Evolutionary conservation across 2,888 invertebrate species (phyloP).

Genomic region (Cantharis rufa): DNA sequence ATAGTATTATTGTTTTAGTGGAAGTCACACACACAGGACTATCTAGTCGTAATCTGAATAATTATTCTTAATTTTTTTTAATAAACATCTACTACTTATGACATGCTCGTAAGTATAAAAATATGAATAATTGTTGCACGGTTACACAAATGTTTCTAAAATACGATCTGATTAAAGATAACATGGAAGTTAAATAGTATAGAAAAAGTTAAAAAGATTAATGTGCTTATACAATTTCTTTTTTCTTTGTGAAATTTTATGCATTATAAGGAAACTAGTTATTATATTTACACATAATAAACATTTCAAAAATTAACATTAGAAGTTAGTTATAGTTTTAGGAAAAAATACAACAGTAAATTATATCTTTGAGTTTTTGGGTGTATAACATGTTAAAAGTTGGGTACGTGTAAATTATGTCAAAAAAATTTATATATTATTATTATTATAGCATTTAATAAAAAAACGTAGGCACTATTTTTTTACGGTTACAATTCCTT

Average conservation of each 20-base stretch:
- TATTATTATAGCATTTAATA: not conserved
- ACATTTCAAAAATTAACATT: not conserved
- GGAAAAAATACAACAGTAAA: not conserved
- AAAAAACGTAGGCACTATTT: not conserved
- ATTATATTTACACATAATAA: not conserved
- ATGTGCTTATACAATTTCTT: not conserved
- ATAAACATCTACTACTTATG: not conserved
- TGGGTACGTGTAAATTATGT: not conserved
- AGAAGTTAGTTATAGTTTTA: not conserved
- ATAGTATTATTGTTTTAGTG: not conserved
- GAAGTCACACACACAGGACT: not conserved
- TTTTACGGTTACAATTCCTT: not conserved
- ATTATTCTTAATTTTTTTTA: not conserved
- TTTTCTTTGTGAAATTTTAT: not conserved
- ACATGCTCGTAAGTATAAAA: not conserved
- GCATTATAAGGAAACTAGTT: not conserved
- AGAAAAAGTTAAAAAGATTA: not conserved
- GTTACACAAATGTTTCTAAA: not conserved
- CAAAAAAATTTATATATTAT: not conserved
- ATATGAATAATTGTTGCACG: not conserved
- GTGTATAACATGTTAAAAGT: not conserved
- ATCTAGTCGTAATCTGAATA: not conserved
- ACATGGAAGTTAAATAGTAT: not conserved
- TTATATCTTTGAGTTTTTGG: not conserved
- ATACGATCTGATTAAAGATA: not conserved